Evolutionary conservation across 2,888 invertebrate species (phyloP).

Genomic region (Tortricodes alternella): DNA sequence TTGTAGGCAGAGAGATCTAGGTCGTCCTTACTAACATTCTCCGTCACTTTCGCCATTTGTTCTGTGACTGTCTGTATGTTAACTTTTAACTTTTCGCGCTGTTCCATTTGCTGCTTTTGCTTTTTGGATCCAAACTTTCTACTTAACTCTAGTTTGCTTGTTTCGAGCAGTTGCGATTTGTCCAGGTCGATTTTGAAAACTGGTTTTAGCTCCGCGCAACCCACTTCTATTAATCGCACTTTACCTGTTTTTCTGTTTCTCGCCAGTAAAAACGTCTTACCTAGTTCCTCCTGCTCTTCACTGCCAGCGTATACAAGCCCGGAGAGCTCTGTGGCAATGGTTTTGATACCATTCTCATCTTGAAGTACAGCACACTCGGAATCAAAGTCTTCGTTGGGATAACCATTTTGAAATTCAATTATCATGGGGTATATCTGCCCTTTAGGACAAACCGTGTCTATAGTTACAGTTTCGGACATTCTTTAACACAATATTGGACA

Average conservation of each 20-base stretch:
- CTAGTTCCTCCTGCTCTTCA: conserved; percentile 52
- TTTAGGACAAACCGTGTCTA: conserved; percentile 59
- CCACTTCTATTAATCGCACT: conserved; percentile 60
- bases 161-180: conserved; percentile 45
- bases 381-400: conserved; percentile 52
- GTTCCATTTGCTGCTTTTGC: conserved; percentile 82
- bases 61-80: conserved; percentile 82
- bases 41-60: conserved; percentile 81
- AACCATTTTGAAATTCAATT: conserved; percentile 68
- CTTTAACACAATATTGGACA: conserved; percentile 20
- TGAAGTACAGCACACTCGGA: conserved; percentile 47
- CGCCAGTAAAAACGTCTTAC: conserved; percentile 57
- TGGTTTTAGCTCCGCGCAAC: conserved; percentile 57
- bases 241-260: conserved; percentile 63
- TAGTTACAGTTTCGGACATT: conserved; percentile 54
- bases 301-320: conserved; percentile 60
- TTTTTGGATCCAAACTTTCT: conserved; percentile 86
- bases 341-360: conserved; percentile 47
- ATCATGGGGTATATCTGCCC: conserved; percentile 49
- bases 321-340: conserved; percentile 48
- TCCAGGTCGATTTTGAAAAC: conserved; percentile 43
- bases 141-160: conserved; percentile 70
- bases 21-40: conserved; percentile 54
- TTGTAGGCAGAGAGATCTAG: conserved; percentile 60
- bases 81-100: conserved; percentile 82